Evolutionary conservation across 2,113 vertebrate genomes (phyloP), one percentile per base, ranked within the genome.

Genomic region (human): DNA sequence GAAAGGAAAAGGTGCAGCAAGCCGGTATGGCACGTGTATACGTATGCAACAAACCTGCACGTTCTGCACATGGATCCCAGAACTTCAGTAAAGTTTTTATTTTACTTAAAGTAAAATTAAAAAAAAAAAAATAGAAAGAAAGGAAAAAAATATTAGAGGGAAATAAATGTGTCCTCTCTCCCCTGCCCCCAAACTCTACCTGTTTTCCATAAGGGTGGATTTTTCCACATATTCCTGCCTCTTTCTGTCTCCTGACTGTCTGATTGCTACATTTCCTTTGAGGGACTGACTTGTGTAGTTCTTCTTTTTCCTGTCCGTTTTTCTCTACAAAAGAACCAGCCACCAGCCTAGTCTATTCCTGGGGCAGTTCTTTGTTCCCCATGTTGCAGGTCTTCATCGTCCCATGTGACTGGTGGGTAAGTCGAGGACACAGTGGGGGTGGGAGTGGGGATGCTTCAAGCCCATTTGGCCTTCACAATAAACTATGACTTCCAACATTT

Each of bases 181-280:
- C 16, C 0, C 0, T 22, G 35, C 18, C n/a, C 14, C 5, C 7
- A 30, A 2, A 14, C 25, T 13, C 17, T 1, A 66, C 45, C 70
- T 18, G 5, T 78, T 90, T 88, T 72, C 45, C 38, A 9, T 13
- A 30, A 45, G 25, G 66, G 84, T 20, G 55, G 45, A 18, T 90
- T 81, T 76, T 75, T 68, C 12, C 76, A 55, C 61, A 78, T 5
- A n/a, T 35, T 79, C 45, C 25, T 52, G 40, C 78, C 82, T 68
- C 73, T 82, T 92, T 59, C 32, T 9, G 66, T 16, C 50, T 57
- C 61, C 35, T 64, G 16, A 16, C 14, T 66, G 14, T 55, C 78
- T 52, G 22, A 18, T 3, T 38, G 48, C 22, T 61, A 18, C 2
- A 6, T n/a, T 92, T 81, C 45, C 1, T 59, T 85, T 35, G 25